A percentile compares a stretch with the other conserved stretches of the same genome.
Conservation (phyloP, 2,797 vertebrate genomes). For the Pempheris klunzingeri region DNA sequence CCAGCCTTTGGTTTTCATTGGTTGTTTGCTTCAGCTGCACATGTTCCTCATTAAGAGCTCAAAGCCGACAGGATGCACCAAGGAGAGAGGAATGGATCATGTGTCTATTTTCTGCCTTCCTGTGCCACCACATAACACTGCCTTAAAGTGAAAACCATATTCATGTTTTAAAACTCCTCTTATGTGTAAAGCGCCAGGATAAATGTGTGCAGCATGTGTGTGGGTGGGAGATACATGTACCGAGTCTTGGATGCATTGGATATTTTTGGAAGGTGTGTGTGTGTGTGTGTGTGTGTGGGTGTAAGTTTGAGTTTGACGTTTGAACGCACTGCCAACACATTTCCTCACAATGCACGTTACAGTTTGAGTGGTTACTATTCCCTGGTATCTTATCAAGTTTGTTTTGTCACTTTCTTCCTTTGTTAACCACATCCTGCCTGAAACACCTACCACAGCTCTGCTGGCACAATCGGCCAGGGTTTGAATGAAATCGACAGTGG, state of each 20-base stretch:
- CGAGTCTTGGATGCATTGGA: slow-evolving; percentile 58
- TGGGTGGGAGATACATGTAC: slow-evolving; percentile 49
- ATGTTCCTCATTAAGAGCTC: slow-evolving; percentile 82
- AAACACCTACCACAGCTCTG: slow-evolving; percentile 75
- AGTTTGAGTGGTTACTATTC: slow-evolving; percentile 79
- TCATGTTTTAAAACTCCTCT: slow-evolving; percentile 28
- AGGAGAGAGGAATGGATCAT: slow-evolving; percentile 72
- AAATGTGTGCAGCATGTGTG: slow-evolving; percentile 38
- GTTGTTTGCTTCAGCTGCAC: slow-evolving; percentile 75
- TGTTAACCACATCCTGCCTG: slow-evolving; percentile 85
- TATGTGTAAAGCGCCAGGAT: slow-evolving; percentile 41
- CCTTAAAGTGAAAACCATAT: slow-evolving; percentile 53
- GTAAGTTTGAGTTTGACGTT: slow-evolving; percentile 61
- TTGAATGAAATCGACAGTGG: slow-evolving; percentile 54
- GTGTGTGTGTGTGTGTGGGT: slow-evolving; percentile 37
- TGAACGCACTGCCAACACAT: slow-evolving; percentile 63
- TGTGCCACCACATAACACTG: slow-evolving; percentile 51
- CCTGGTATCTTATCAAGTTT: slow-evolving; percentile 73
- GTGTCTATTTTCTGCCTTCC: slow-evolving; percentile 69
- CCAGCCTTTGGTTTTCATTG: slow-evolving; percentile 76
- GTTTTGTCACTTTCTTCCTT: slow-evolving; percentile 67
- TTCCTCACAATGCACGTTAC: slow-evolving; percentile 63
- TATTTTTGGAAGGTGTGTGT: slow-evolving; percentile 70
- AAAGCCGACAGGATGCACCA: slow-evolving; percentile 74
- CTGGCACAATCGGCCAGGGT: slow-evolving; percentile 61